phyloP scores from a whole-genome alignment of 1,140 invertebrate species.

The Centruroides vittatus region DNA sequence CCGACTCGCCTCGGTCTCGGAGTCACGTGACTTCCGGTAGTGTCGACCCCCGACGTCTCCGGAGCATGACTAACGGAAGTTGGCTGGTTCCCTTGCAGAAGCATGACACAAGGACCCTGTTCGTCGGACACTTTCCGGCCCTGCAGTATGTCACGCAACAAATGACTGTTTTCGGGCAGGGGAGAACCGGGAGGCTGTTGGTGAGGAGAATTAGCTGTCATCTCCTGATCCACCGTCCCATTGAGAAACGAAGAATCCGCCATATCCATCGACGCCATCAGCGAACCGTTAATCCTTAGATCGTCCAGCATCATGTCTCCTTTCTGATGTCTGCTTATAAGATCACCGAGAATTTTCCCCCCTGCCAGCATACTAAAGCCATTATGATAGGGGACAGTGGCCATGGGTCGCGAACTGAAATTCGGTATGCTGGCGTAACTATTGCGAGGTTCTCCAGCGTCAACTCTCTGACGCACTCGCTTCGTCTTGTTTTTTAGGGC shows the following conservation, averaged over 20 bases:
- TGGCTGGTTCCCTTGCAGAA: slow-evolving; percentile 7
- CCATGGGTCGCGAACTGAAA: slow-evolving; percentile 54
- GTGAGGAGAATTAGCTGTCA: not conserved
- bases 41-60: not conserved
- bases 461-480: slow-evolving; percentile 81
- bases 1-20: slow-evolving; percentile 23
- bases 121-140: slow-evolving; percentile 14
- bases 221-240: not conserved
- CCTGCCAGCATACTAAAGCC: not conserved
- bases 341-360: not conserved
- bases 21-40: not conserved
- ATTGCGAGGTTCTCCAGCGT: slow-evolving; percentile 84
- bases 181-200: not conserved
- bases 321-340: not conserved
- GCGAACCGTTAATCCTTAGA: not conserved
- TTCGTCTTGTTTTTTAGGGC: slow-evolving; percentile 41
- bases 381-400: slow-evolving; percentile 35
- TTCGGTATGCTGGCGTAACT: slow-evolving; percentile 76
- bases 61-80: slow-evolving; percentile 4
- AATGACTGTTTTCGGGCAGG: slow-evolving; percentile 26
- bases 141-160: slow-evolving; percentile 34
- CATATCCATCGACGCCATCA: not conserved
- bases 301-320: too few species aligned
- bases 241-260: not conserved
- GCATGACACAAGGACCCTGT: not conserved